Conservation (phyloP, 2,797 vertebrate genomes). For the Sebastes reedi region DNA sequence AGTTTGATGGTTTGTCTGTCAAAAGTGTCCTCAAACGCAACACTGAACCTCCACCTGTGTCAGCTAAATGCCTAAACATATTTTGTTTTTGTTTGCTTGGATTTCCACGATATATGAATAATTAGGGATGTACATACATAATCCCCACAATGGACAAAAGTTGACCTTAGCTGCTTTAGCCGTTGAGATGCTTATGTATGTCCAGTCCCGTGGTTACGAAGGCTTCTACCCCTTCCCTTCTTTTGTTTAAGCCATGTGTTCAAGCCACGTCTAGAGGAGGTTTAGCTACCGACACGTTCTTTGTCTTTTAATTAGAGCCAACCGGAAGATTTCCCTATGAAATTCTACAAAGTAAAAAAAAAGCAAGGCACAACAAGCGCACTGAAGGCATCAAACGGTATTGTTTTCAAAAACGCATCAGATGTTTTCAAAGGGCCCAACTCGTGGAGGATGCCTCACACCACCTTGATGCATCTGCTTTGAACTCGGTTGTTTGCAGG, state of each 20-base stretch:
- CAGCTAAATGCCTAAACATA: neutral
- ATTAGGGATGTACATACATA: neutral
- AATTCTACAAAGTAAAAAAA: constrained; percentile 29
- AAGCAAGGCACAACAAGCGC: constrained; percentile 31
- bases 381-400: constrained; percentile 25
- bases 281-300: neutral
- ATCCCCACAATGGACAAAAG: constrained; percentile 3
- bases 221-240: neutral
- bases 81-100: too few species aligned
- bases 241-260: constrained; percentile 22
- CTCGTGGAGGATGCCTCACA: constrained; percentile 31
- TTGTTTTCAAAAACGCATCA: neutral
- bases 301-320: constrained; percentile 16
- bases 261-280: neutral
- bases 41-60: neutral
- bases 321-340: constrained; percentile 4
- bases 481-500: constrained; percentile 42
- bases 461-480: constrained; percentile 45
- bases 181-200: neutral
- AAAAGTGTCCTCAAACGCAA: constrained; percentile 5
- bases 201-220: constrained; percentile 1
- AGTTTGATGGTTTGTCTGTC: neutral
- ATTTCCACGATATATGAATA: neutral
- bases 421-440: constrained; percentile 10
- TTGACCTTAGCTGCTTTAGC: constrained; percentile 4